Evolutionary conservation across 1,140 invertebrate genomes (phyloP), one percentile per base, ranked within the genome.

Genomic region (Globodera ellingtonae): DNA sequence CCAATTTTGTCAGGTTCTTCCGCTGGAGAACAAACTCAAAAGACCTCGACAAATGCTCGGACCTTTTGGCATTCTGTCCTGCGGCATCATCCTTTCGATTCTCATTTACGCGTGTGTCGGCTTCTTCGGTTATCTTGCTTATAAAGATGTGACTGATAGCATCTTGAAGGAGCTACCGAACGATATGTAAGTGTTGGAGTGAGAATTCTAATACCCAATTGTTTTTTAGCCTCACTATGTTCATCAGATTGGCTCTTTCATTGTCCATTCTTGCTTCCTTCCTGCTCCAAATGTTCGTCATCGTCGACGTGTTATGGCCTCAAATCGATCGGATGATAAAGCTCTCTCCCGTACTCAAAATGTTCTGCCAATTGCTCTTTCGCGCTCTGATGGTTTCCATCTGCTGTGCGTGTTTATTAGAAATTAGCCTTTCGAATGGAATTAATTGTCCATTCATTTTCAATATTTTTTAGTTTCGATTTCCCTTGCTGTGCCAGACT

Each of bases 221-320:
- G 65, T 44, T 35, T 47, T 89, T 80, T 85, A 90, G 90, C 84
- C 82, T 90, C 8, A 90, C 90, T 82, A 78, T 89, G 48, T 84
- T 85, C 8, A 89, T 91, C 35, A 90, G 90, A 83, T 59, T 90
- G 13, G 87, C 90, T 80, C 90, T 91, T 83, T 86, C 88, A 0
- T 72, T 90, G 21, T 86, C 89, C n/a, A 87, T 91, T 21, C 90
- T 89, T 83, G 88, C 90, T 56, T 85, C 88, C 0, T 92, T 92
- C 91, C 93, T 94, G 46, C 91, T 97, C 18, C 95, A 97, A 90
- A 94, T 96, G 83, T 97, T 96, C 90, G 95, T 97, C 46, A 94
- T 95, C 8, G 93, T 96, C 88, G 93, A 93, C 82, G 95, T 97
- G 78, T 92, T 95, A 24, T 95, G 94, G 93, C 94, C 94, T 15